Percentiles rank a stretch among this genome's conserved stretches.
These are phyloP conservation scores for Eristalinus sepulchralis DNA, from an alignment of 2,888 invertebrate species.

Conservation along the genomic window DNA sequence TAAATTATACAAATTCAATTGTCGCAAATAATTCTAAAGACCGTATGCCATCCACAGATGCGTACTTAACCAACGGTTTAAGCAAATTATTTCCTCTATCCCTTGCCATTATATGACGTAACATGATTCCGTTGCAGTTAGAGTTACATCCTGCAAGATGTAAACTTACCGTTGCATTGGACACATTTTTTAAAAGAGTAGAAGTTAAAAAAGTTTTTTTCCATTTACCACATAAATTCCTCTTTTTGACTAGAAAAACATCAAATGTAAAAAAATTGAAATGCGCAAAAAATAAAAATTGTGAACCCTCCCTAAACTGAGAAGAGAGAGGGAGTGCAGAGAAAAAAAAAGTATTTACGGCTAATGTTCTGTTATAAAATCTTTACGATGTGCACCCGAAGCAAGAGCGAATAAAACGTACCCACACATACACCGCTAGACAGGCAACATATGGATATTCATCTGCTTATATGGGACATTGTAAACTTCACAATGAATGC, in stretches of 20 bases:
- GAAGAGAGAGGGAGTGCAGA: neutral
- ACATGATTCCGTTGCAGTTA: neutral
- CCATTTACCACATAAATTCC: neutral
- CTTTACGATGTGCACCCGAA: conserved; percentile 15
- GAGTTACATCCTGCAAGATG: neutral
- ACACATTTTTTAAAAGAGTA: neutral
- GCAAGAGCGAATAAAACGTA: neutral
- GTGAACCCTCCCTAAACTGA: neutral
- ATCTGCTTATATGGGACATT: neutral
- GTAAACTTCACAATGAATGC: neutral
- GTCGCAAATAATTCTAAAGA: neutral
- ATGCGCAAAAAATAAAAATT: neutral
- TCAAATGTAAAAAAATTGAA: neutral
- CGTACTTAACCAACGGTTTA: neutral
- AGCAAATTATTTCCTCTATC: neutral
- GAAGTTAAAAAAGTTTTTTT: neutral
- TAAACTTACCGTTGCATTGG: neutral
- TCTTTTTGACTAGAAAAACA: neutral
- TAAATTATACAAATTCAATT: neutral
- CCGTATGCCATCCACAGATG: neutral
- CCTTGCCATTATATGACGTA: neutral
- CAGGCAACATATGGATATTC: neutral
- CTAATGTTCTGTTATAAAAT: conserved; percentile 36
- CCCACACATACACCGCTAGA: neutral
- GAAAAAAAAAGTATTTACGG: neutral